Evolutionary conservation across 2,888 invertebrate genomes (phyloP), one percentile per base, ranked within the genome.

Genomic region (Salpingus planirostris): DNA sequence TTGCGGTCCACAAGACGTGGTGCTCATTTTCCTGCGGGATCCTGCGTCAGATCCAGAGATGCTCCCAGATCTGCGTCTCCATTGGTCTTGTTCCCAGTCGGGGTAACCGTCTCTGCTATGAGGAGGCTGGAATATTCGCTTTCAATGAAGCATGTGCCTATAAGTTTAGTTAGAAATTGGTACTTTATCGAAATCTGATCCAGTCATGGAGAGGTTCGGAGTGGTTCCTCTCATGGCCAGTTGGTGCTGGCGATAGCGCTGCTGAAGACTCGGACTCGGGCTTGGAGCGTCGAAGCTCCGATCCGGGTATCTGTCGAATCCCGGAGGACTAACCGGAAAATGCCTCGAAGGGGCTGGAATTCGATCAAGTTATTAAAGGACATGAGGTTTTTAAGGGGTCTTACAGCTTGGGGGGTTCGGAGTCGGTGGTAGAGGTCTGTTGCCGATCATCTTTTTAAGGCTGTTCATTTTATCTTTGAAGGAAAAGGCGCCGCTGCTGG

Each of bases 171-270:
- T n/a, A n/a, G n/a, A n/a, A 8, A 18, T 23, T 23, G 18, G 18
- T 23, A 59, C 59, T 49, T 57, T 56, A 35, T 62, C 60, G 21
- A 59, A 60, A 35, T 59, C 59, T 5, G 59, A 50, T 11, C 58
- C 54, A 15, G 60, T 44, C 13, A 56, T 52, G n/a, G 62, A 58
- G 31, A 64, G 41, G 50, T 64, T 64, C 0, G 64, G 62, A 2
- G 62, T 60, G 2, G 63, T 62, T 8, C 64, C 65, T 15, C 65
- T 62, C 65, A 71, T 71, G 8, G 67, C 65, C 18, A 70, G 65
- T 55, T 72, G 74, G 47, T 74, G 74, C 44, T 72, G 71, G 21
- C 70, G 66, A 46, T 75, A 74, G 24, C 74, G 62, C 48, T 73
- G 70, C 47, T 74, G 73, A 26, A 74, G 54, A 5, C 58, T 60